Conservation (phyloP, 1,140 invertebrate species). For the Colletes gigas region DNA sequence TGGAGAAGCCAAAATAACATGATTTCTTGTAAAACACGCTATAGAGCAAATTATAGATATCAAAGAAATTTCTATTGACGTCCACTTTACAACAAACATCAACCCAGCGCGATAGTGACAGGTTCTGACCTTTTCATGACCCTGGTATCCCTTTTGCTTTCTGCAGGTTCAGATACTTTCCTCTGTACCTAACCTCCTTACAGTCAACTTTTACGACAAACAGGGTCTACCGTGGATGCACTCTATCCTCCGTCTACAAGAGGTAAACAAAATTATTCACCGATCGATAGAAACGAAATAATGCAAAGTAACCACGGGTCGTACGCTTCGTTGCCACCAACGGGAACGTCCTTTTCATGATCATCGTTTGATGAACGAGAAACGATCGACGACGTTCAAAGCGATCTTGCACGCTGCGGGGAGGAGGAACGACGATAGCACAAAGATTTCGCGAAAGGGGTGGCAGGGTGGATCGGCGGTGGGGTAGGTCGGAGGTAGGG, state of each 20-base stretch:
- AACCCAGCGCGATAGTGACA: too few relatives aligned
- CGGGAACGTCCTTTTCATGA: conserved; percentile 13
- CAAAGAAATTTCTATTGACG: too few relatives aligned
- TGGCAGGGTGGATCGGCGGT: conserved; percentile 16
- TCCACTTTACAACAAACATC: too few relatives aligned
- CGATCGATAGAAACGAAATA: not conserved
- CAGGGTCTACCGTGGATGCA: too few relatives aligned
- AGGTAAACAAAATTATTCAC: not conserved
- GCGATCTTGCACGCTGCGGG: conserved; percentile 44
- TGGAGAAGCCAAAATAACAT: too few relatives aligned
- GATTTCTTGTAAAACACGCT: too few relatives aligned
- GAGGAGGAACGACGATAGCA: conserved; percentile 43
- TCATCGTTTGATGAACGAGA: conserved; percentile 36
- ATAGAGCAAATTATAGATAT: too few relatives aligned
- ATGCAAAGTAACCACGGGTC: not conserved
- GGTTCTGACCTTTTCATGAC: too few relatives aligned
- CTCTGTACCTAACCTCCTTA: too few relatives aligned
- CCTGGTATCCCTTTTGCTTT: too few relatives aligned
- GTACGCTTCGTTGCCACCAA: conserved; percentile 9
- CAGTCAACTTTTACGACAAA: too few relatives aligned
- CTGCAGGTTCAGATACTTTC: too few relatives aligned
- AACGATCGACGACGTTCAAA: conserved; percentile 59
- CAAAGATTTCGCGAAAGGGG: conserved; percentile 64
- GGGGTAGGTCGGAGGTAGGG: conserved; percentile 18
- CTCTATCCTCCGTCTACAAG: not conserved